Evolutionary conservation across 2,888 invertebrate genomes (phyloP), one percentile per base, ranked within the genome.

Genomic region (Drosophila niveifrons): DNA sequence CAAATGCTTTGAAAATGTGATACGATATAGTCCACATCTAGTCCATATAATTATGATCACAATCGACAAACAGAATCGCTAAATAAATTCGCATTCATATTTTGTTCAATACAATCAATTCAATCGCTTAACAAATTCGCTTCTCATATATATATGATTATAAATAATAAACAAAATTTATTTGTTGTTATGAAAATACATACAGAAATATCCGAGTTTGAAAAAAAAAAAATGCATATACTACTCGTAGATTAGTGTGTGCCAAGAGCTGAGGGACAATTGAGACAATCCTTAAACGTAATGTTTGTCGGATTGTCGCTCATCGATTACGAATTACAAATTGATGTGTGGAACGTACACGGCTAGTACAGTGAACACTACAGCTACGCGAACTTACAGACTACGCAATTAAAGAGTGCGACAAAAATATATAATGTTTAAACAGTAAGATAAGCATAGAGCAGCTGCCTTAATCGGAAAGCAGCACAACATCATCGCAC

Each of bases 401-500:
- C 47, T 72, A 72, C 15, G 36, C 6, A 36, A 17, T 18, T 31
- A 34, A 56, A 15, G 3, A 15, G 39, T 51, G 44, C 2, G 43
- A 29, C 44, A 67, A 18, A 44, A 28, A 23, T 15, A 36, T 1
- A 17, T 18, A 13, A 46, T 15, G 15, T 13, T n/a, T 43, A 44
- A 31, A 31, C n/a, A 17, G 18, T 11, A 59, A 13, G n/a, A 46
- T 28, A n/a, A 7, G 2, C n/a, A n/a, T n/a, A n/a, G n/a, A n/a
- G n/a, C n/a, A n/a, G n/a, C 17, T 31, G n/a, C 10, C 18, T 13
- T 28, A 23, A 4, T 43, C 90, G 53, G 89, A 77, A 39, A 90
- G 80, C 66, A 87, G 43, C 3, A 86, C 76, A 23, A 85, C 78
- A 39, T 78, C 82, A 0, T 79, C 75, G 34, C 46, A 9, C 10